phyloP scores from a whole-genome alignment of 2,113 vertebrate species.

The Megaceryle maxima region DNA sequence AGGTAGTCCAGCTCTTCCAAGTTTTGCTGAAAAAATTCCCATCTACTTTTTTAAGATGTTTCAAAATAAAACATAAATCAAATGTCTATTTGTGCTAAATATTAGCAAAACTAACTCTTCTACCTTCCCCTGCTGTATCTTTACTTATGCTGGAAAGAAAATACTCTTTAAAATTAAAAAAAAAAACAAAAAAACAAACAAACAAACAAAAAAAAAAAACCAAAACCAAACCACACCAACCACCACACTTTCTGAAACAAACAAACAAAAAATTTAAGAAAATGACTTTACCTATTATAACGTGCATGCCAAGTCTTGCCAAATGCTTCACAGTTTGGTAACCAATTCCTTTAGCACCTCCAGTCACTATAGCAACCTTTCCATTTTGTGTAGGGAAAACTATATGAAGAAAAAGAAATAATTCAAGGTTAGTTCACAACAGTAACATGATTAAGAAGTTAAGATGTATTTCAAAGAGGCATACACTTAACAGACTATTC shows the following conservation, averaged over 20 bases:
- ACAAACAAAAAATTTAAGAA: background rate
- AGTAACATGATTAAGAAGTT: background rate
- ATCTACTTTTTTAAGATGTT: background rate
- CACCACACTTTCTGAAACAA: background rate
- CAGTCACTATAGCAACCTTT: constrained; percentile 91
- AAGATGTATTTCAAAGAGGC: background rate
- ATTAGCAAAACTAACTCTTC: background rate
- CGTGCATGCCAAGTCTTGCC: constrained; percentile 88
- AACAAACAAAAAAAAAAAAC: background rate
- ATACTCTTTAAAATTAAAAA: background rate
- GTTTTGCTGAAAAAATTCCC: background rate
- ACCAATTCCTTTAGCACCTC: constrained; percentile 89
- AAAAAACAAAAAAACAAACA: background rate
- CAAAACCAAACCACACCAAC: too few species aligned
- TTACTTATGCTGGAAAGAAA: background rate
- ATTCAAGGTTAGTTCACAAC: background rate
- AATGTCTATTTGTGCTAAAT: background rate
- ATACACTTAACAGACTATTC: background rate
- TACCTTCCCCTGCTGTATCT: background rate
- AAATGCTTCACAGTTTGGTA: constrained; percentile 83
- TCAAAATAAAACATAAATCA: background rate
- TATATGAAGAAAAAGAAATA: constrained; percentile 66
- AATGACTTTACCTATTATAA: constrained; percentile 85
- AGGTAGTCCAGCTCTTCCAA: background rate
- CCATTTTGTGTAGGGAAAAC: constrained; percentile 83